Percentiles rank a stretch among this genome's conserved stretches.
Evolutionary conservation across 2,113 vertebrate species (phyloP).

Genomic region (Larimichthys polyactis): DNA sequence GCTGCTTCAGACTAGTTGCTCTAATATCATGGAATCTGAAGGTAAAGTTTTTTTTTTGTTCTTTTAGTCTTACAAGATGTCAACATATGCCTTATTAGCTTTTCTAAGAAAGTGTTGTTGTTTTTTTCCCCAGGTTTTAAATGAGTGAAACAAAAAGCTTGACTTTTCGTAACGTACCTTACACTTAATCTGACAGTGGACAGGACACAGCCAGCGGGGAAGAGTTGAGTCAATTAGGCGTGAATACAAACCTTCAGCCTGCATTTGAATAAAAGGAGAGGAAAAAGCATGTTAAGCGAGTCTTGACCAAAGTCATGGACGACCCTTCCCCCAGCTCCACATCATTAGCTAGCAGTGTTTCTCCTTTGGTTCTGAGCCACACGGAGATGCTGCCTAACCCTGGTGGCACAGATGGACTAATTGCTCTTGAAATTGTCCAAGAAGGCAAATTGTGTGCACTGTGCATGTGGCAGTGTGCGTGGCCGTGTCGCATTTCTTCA

Average conservation of each 20-base stretch:
- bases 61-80: neutral
- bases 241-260: slow-evolving; percentile 64
- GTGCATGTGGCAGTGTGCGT: neutral
- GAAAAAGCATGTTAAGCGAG: slow-evolving; percentile 49
- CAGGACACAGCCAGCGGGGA: slow-evolving; percentile 52
- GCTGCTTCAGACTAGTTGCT: neutral
- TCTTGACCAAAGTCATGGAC: slow-evolving; percentile 56
- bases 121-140: slow-evolving; percentile 41
- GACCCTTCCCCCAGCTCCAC: slow-evolving; percentile 52
- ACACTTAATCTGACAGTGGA: slow-evolving; percentile 48
- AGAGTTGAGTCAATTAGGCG: slow-evolving; percentile 72
- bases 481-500: slow-evolving; percentile 3
- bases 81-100: slow-evolving; percentile 7
- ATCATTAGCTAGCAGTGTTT: slow-evolving; percentile 72
- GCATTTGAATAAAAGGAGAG: slow-evolving; percentile 66
- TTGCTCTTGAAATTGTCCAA: slow-evolving; percentile 76
- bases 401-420: slow-evolving; percentile 67
- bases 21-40: neutral
- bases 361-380: slow-evolving; percentile 35
- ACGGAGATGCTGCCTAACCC: slow-evolving; percentile 54
- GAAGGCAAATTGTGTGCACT: slow-evolving; percentile 13
- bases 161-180: slow-evolving; percentile 27
- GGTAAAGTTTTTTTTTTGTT: neutral
- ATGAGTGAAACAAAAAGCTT: slow-evolving; percentile 53
- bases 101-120: slow-evolving; percentile 4